Conservation (phyloP, 2,888 invertebrate species). For the Ormyrus labotus region DNA sequence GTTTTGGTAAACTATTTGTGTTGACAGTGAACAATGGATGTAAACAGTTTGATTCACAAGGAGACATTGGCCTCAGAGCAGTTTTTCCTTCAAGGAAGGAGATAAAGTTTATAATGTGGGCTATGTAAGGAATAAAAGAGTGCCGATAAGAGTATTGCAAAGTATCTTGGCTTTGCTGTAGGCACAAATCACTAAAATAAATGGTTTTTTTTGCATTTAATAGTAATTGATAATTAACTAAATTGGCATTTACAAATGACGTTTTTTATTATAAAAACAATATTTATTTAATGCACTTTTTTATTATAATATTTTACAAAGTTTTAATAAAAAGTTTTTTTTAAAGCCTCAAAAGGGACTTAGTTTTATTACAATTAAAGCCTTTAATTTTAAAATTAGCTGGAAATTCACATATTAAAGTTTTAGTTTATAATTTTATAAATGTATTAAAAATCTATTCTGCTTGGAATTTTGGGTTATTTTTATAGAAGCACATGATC, state of each 20-base stretch:
- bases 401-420: background rate
- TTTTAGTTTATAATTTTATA: background rate
- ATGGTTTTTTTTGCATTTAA: constrained; percentile 24
- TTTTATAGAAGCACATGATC: constrained; percentile 16
- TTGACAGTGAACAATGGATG: background rate
- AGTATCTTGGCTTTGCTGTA: constrained; percentile 23
- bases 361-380: background rate
- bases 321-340: background rate
- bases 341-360: background rate
- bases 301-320: background rate
- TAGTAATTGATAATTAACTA: constrained; percentile 23
- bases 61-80: constrained; percentile 44
- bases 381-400: too few species aligned
- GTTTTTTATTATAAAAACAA: too few species aligned
- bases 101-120: constrained; percentile 43
- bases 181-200: constrained; percentile 22
- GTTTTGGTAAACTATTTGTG: too few species aligned
- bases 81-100: constrained; percentile 38
- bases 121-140: constrained; percentile 49
- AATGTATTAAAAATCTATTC: background rate
- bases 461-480: constrained; percentile 24
- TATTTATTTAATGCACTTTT: background rate
- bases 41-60: constrained; percentile 9
- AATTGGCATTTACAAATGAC: constrained; percentile 1
- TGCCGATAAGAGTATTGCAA: constrained; percentile 43